A percentile compares a stretch with the other conserved stretches of the same genome.
phyloP scores from a whole-genome alignment of 2,888 invertebrate genomes.

The Microctonus hyperodae region DNA sequence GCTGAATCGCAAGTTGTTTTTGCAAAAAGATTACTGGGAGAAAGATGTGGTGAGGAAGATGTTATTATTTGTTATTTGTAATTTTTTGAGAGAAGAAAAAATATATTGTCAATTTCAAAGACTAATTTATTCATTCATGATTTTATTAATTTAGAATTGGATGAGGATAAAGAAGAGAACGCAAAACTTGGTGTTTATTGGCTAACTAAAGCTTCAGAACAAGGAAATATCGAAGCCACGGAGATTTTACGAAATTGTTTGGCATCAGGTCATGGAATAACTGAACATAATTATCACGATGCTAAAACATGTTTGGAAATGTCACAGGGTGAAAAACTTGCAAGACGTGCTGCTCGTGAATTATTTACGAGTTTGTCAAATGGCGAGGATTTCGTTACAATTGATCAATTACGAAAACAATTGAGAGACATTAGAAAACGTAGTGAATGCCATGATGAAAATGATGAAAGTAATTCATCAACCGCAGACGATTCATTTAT shows the following conservation, averaged over 20 bases:
- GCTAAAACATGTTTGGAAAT: conserved; percentile 82
- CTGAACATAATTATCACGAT: conserved; percentile 76
- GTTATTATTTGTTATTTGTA: no score
- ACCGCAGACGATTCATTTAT: not conserved
- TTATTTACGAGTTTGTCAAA: conserved; percentile 88
- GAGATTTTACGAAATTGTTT: conserved; percentile 78
- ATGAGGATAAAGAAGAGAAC: conserved; percentile 76
- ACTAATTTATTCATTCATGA: conserved; percentile 5
- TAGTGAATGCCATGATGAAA: not conserved
- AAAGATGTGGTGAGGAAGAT: conserved; percentile 72
- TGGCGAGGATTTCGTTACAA: conserved; percentile 86
- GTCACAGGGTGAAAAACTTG: conserved; percentile 85
- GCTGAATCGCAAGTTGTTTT: conserved; percentile 88
- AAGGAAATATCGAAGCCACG: conserved; percentile 89
- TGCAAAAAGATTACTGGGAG: conserved; percentile 83
- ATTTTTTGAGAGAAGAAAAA: no score
- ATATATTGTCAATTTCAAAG: not conserved
- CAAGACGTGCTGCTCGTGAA: conserved; percentile 85
- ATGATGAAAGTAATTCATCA: not conserved
- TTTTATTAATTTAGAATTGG: conserved; percentile 65
- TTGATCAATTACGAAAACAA: conserved; percentile 78
- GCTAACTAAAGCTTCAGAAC: conserved; percentile 92
- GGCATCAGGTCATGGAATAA: conserved; percentile 76
- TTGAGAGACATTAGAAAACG: conserved; percentile 65
- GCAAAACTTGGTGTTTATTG: conserved; percentile 86